A percentile compares a stretch with the other conserved stretches of the same genome.
phyloP scores from a whole-genome alignment of 2,113 vertebrate genomes.

The Rhombomys opimus region DNA sequence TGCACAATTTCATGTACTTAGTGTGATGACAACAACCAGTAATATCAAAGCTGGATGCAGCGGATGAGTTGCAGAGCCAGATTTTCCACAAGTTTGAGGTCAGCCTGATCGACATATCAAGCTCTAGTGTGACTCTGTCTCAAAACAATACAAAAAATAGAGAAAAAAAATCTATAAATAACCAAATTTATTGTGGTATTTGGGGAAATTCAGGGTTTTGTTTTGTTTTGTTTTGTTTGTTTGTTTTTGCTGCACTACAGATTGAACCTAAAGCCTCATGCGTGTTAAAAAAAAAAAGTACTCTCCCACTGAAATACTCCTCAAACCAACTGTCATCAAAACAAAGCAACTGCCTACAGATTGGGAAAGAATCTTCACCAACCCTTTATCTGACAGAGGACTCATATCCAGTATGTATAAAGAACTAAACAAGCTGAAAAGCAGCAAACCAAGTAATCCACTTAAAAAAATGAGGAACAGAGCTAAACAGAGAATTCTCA shows the following conservation, averaged over 20 bases:
- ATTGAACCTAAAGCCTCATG: not conserved
- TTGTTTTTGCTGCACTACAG: not conserved
- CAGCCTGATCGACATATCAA: not conserved
- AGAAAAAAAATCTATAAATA: not conserved
- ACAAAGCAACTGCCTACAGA: too few relatives aligned
- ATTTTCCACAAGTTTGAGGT: not conserved
- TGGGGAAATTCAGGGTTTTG: not conserved
- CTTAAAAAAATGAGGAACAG: too few relatives aligned
- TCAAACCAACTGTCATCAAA: not conserved
- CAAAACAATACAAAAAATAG: not conserved
- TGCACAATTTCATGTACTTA: not conserved
- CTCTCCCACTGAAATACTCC: not conserved
- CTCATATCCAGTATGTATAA: too few relatives aligned
- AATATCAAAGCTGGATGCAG: not conserved
- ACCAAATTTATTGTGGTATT: not conserved
- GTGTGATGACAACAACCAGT: not conserved
- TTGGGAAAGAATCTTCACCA: too few relatives aligned
- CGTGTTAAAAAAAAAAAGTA: not conserved
- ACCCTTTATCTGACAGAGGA: too few relatives aligned
- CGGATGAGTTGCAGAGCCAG: not conserved
- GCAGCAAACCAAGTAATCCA: too few relatives aligned
- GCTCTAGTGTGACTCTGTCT: not conserved
- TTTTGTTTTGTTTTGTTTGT: not conserved
- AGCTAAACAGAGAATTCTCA: too few relatives aligned
- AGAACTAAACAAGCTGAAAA: too few relatives aligned